Evolutionary conservation across 2,888 invertebrate genomes (phyloP), one percentile per base, ranked within the genome.

Genomic region (Drosophila anomalata): DNA sequence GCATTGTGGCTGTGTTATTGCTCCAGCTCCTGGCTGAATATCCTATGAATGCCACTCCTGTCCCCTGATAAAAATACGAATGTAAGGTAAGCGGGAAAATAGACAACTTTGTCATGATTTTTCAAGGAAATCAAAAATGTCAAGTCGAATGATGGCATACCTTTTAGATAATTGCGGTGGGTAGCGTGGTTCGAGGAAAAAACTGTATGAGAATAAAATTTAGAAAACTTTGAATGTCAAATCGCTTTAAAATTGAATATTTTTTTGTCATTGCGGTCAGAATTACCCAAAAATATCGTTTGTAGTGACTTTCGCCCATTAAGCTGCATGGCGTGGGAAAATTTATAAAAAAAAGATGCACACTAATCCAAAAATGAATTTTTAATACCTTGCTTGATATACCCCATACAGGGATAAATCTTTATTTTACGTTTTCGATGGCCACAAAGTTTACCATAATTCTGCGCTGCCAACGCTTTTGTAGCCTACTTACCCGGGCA

Each of bases 401-500:
- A 31, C 29, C 12, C 26, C 9, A 61, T 62, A 29, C 20, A 36
- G 29, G 36, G 36, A 9, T 29, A 29, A 63, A 63, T 65, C 53
- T 66, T 47, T 48, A 65, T 65, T 65, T 65, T 53, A 65, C 66
- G 65, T 65, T 65, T 65, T 47, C 65, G 46, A 65, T 65, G 46
- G 47, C 59, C 44, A 51, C 52, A 46, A 58, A 65, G 61, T 62
- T 48, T 54, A 42, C 65, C 65, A 66, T 53, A 29, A 63, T 65
- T 51, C 47, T 42, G 48, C 41, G 61, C 42, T 58, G 60, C 55
- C 51, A 55, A 65, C 56, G 52, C 50, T 36, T 33, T 33, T 48
- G 22, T 73, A 54, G 76, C 63, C 47, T 44, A 73, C 79, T 59
- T 77, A 65, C 50, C 14, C 7, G 75, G 36, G 62, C 53, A 60